Evolutionary conservation across 2,113 vertebrate species (phyloP), one percentile per base, ranked within the genome.

Genomic region (Nyctereutes procyonoides): DNA sequence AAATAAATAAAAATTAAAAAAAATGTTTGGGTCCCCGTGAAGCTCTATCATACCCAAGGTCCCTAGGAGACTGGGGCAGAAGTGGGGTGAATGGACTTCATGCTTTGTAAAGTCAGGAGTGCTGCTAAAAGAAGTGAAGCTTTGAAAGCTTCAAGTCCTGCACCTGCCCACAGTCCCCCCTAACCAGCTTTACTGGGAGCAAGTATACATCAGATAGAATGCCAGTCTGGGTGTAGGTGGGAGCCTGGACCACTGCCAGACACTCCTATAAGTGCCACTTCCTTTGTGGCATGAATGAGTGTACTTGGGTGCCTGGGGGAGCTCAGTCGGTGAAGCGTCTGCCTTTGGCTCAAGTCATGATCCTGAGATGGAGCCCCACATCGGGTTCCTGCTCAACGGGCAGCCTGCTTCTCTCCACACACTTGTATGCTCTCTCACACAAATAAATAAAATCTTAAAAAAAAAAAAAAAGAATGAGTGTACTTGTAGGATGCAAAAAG

Each of bases 91-190:
- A 99, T 98, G 88, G 3, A 56, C 11, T 98, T 91, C 4, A 0
- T 86, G 4, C 99, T 99, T 98, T 99, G 99, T 98, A 99, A 99
- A 98, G 1, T 99, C 43, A 99, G 99, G 48, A 99, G 98, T n/a
- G 99, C 99, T 38, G 99, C 99, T 99, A 89, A 19, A n/a, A 22
- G 30, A 65, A 22, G 67, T 1, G 8, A 19, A 74, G 26, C 71
- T 38, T 16, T 24, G 60, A 43, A 60, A 90, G 24, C 32, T 26
- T n/a, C 2, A 2, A 65, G 32, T 7, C 8, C 86, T 0, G 3
- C 3, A 11, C 19, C 43, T 22, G 79, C 69, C 5, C 0, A 1
- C 0, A 26, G 53, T 9, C 86, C 19, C n/a, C n/a, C 20, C 4
- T 8, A 24, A 60, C 48, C 24, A 35, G 55, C 26, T 30, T 22